These are phyloP conservation scores for Erpornis zantholeuca DNA, from an alignment of 2,113 vertebrate genomes.

Conservation along the genomic window DNA sequence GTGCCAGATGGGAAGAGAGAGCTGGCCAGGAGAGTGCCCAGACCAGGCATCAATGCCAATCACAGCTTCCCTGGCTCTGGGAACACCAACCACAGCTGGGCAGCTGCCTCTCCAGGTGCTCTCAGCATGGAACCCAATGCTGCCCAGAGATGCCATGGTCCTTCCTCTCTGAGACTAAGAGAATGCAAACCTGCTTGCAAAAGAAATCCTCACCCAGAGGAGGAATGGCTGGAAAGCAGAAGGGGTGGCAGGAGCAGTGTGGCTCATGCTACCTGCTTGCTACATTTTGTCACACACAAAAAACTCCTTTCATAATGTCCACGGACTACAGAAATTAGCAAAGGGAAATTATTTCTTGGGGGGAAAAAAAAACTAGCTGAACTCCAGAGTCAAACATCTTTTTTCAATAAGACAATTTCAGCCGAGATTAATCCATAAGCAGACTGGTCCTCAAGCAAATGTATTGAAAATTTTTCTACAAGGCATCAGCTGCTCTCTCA, in stretches of 20 bases:
- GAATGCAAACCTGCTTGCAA: background rate
- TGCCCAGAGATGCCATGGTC: rapidly evolving
- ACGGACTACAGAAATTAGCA: background rate
- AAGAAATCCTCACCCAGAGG: background rate
- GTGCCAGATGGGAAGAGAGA: background rate
- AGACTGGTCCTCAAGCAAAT: background rate
- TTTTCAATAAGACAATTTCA: background rate
- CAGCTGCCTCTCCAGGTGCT: rapidly evolving
- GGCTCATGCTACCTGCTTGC: background rate
- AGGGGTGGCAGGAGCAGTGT: background rate
- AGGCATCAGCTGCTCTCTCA: background rate
- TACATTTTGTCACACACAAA: background rate
- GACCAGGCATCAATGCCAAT: rapidly evolving
- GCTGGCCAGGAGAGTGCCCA: background rate
- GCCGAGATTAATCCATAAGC: background rate
- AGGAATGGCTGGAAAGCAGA: background rate
- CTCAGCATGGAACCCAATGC: rapidly evolving
- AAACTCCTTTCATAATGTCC: background rate
- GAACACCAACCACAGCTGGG: rapidly evolving
- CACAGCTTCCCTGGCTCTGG: background rate
- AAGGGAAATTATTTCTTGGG: background rate
- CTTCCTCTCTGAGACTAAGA: background rate
- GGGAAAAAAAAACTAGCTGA: background rate
- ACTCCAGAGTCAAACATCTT: background rate
- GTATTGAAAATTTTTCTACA: background rate